phyloP scores from a whole-genome alignment of 2,113 vertebrate genomes.

The Semnornis frantzii region DNA sequence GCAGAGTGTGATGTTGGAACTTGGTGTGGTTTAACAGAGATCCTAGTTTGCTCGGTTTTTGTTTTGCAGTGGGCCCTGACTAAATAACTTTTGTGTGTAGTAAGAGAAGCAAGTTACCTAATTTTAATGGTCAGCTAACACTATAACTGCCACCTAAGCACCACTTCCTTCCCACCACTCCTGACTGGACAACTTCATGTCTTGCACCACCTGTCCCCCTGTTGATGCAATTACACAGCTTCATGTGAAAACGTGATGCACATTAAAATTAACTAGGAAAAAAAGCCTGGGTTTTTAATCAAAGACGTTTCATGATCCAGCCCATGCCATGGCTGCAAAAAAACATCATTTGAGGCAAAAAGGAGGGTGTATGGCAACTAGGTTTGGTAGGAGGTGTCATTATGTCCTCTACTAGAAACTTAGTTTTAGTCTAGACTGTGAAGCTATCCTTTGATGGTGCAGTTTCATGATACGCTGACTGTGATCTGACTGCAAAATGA shows the following conservation, averaged over 20 bases:
- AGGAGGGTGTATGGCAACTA: not conserved
- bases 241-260: not conserved
- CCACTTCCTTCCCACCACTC: not conserved
- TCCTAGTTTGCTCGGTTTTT: not conserved
- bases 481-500: not conserved
- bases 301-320: not conserved
- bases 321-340: not conserved
- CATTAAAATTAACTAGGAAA: not conserved
- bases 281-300: not conserved
- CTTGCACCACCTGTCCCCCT: fast-evolving
- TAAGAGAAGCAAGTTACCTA: not conserved
- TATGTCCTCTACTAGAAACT: not conserved
- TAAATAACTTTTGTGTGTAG: not conserved
- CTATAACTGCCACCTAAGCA: not conserved
- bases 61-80: not conserved
- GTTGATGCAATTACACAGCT: not conserved
- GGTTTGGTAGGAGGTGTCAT: not conserved
- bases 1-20: not conserved
- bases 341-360: not conserved
- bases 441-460: not conserved
- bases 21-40: not conserved
- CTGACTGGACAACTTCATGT: not conserved
- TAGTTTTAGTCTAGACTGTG: not conserved
- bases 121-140: not conserved
- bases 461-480: not conserved